A percentile compares a stretch with the other conserved stretches of the same genome.
phyloP scores from a whole-genome alignment of 23 tunicate species.

The Trididemnum miniatum region DNA sequence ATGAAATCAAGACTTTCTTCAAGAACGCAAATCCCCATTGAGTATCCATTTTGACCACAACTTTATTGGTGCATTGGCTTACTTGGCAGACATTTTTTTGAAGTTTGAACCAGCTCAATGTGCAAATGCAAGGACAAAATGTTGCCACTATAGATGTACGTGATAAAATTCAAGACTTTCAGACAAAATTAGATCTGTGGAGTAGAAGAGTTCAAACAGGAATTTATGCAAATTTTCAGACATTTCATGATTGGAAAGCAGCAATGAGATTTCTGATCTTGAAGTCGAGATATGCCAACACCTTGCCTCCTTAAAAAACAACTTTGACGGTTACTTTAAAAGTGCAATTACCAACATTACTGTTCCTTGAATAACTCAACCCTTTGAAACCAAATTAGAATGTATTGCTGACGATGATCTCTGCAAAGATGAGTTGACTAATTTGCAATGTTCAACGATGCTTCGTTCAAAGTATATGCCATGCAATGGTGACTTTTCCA shows the following conservation, averaged over 20 bases:
- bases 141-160: constrained; percentile 15
- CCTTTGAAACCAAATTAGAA: constrained; percentile 38
- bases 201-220: constrained; percentile 13
- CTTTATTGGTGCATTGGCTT: constrained; percentile 29
- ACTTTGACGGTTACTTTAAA: constrained; percentile 52
- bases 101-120: constrained; percentile 18
- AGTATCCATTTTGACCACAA: constrained; percentile 24
- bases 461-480: constrained; percentile 30
- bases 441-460: constrained; percentile 40
- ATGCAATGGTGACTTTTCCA: constrained; percentile 43
- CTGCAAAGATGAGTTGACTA: constrained; percentile 39
- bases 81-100: constrained; percentile 23
- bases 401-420: constrained; percentile 46
- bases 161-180: constrained; percentile 10
- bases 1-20: constrained; percentile 29
- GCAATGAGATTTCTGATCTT: constrained; percentile 34
- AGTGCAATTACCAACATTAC: constrained; percentile 36
- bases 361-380: constrained; percentile 36
- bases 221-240: constrained; percentile 12
- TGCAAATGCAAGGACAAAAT: constrained; percentile 20
- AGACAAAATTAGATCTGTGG: constrained; percentile 27
- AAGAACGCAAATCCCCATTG: constrained; percentile 35
- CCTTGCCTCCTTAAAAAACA: constrained; percentile 49
- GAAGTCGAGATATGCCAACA: constrained; percentile 45
- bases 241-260: constrained; percentile 8